Conservation (phyloP, 1,140 invertebrate species). For the Drosophila nikananu region DNA sequence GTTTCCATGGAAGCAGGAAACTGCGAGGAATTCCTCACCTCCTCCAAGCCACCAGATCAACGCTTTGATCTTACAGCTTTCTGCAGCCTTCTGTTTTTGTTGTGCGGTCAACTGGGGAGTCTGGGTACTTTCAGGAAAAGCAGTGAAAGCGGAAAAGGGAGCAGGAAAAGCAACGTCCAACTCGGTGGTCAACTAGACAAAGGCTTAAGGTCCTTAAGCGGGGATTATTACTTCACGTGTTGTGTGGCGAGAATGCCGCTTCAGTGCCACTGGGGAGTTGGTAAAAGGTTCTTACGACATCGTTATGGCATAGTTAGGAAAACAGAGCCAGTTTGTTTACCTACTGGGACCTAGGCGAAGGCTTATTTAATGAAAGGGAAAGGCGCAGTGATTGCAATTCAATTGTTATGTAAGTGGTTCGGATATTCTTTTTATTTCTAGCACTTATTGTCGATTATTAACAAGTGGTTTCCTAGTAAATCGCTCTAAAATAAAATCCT, state of each 20-base stretch:
- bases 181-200: constrained; percentile 44
- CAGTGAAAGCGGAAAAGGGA: not conserved
- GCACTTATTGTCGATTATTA: not conserved
- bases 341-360: constrained; percentile 9
- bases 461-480: constrained; percentile 1
- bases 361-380: constrained; percentile 18
- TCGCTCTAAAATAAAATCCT: constrained; percentile 3
- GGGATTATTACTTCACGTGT: constrained; percentile 61
- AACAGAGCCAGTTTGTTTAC: not conserved
- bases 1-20: constrained; percentile 41
- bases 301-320: constrained; percentile 14
- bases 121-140: not conserved
- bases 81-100: constrained; percentile 22
- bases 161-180: constrained; percentile 1
- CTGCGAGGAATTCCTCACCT: constrained; percentile 16
- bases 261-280: constrained; percentile 26
- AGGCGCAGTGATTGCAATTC: not conserved
- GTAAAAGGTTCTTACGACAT: constrained; percentile 31
- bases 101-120: constrained; percentile 42
- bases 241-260: constrained; percentile 32
- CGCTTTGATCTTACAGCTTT: constrained; percentile 53
- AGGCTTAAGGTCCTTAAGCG: constrained; percentile 54
- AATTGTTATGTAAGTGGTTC: not conserved
- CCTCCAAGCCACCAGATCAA: constrained; percentile 26
- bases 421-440: no score